Base-by-base conservation (phyloP, 2,113 vertebrate species). In the Oostethus manadensis region DNA sequence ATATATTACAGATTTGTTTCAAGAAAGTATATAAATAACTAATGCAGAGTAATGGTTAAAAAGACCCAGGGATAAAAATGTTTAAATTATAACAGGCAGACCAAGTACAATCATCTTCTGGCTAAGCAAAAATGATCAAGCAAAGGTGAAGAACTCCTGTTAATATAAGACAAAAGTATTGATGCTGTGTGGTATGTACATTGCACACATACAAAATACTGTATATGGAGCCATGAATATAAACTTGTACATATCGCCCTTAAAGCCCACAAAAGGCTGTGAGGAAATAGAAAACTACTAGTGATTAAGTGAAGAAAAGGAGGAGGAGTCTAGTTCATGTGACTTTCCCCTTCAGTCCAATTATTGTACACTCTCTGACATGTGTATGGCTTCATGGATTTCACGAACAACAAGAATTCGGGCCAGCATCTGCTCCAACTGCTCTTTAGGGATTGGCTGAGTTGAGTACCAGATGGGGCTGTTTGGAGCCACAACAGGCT, bases 391-490 rank as follows among this genome's bases (percentile, higher is more conserved):
- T 90, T 99, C 97, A 87, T 99, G 96, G 90, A 99, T 98, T 89
- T 99, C 97, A 76, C 97, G 92, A 84, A 98, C 90, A 74, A 92
- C 92, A 71, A 98, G 93, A 90, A 99, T 98, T 83, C 96, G 94
- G 58, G 94, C 92, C 50, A 99, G 92, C 95, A 99, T 98, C 86
- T 97, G 96, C 81, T 97, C 95, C 93, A 99, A 92, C 83, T 97
- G 94, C 78, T 98, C 95, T 87, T 92, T 92, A 73, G 93, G 91
- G 91, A 99, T 98, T 55, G 96, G 94, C 82, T 99, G 96, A 58
- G 97, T 94, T 1, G 97, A 99, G 89, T 99, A 99, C 97, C 96
- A 99, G 87, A 99, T 98, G 16, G 97, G 97, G 84, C 97, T 99
- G 93, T 99, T 99, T 44, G 97, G 97, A 62, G 96, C 97, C 83